phyloP scores from a whole-genome alignment of 2,113 vertebrate genomes.

The Erythrolamprus reginae region DNA sequence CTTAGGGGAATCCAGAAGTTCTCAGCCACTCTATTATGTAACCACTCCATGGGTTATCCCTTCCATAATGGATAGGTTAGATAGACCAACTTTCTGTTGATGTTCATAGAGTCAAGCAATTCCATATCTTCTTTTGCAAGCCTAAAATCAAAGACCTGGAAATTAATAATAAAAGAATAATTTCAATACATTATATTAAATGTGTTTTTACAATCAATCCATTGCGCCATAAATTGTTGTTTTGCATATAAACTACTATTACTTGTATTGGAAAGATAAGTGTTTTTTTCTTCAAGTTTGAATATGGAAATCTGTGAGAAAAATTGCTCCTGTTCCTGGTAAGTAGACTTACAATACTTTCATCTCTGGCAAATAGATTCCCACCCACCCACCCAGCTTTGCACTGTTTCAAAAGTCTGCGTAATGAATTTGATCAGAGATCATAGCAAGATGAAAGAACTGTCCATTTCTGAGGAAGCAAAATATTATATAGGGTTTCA shows the following conservation, averaged over 20 bases:
- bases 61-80: slow-evolving; percentile 40
- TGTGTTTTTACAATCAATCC: background rate
- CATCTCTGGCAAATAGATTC: background rate
- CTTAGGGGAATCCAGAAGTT: slow-evolving; percentile 12
- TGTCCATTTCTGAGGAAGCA: background rate
- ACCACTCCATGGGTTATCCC: slow-evolving; percentile 29
- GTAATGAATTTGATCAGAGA: background rate
- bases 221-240: background rate
- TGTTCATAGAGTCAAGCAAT: slow-evolving; percentile 35
- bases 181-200: background rate
- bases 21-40: background rate
- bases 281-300: background rate
- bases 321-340: background rate
- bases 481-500: background rate
- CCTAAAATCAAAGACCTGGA: slow-evolving; percentile 52
- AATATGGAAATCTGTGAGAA: background rate
- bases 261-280: background rate
- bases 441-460: background rate
- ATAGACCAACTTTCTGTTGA: slow-evolving; percentile 45
- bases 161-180: background rate
- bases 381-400: background rate
- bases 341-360: background rate
- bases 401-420: background rate
- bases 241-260: background rate
- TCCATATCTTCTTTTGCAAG: slow-evolving; percentile 34